A percentile compares a stretch with the other conserved stretches of the same genome.
Conservation (phyloP, 1,140 invertebrate species). For the Stegodyphus dumicola region DNA sequence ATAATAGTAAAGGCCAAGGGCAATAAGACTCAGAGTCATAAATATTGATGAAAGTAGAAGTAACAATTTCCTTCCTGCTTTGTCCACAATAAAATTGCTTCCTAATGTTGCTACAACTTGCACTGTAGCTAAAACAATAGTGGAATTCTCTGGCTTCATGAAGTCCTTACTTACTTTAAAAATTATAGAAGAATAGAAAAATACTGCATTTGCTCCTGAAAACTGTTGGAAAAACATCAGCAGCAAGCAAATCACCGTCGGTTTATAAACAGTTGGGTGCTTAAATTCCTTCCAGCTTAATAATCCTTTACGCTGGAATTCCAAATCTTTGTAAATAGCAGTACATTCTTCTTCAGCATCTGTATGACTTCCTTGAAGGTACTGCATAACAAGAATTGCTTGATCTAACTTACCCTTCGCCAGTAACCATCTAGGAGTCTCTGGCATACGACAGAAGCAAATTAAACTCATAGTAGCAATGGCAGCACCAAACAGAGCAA, state of each 20-base stretch:
- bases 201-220: slow-evolving; percentile 71
- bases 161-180: slow-evolving; percentile 78
- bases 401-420: slow-evolving; percentile 1
- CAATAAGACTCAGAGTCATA: slow-evolving; percentile 73
- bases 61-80: slow-evolving; percentile 84
- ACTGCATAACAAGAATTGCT: slow-evolving; percentile 9
- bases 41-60: slow-evolving; percentile 78
- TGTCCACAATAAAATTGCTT: slow-evolving; percentile 84
- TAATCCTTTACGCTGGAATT: slow-evolving; percentile 46
- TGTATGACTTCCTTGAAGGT: slow-evolving; percentile 25
- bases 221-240: slow-evolving; percentile 95
- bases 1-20: slow-evolving; percentile 76
- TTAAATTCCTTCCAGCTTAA: slow-evolving; percentile 74
- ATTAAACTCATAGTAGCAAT: slow-evolving; percentile 10
- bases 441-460: slow-evolving; percentile 18
- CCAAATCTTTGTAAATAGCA: slow-evolving; percentile 33
- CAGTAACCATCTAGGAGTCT: slow-evolving; percentile 23
- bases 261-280: slow-evolving; percentile 76
- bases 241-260: slow-evolving; percentile 82
- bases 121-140: slow-evolving; percentile 88
- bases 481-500: slow-evolving; percentile 17
- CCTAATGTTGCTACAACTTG: slow-evolving; percentile 90
- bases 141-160: slow-evolving; percentile 73
- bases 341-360: slow-evolving; percentile 24
- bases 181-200: slow-evolving; percentile 70